phyloP scores from a whole-genome alignment of 2,113 vertebrate species.

The Crotalus helleri region DNA sequence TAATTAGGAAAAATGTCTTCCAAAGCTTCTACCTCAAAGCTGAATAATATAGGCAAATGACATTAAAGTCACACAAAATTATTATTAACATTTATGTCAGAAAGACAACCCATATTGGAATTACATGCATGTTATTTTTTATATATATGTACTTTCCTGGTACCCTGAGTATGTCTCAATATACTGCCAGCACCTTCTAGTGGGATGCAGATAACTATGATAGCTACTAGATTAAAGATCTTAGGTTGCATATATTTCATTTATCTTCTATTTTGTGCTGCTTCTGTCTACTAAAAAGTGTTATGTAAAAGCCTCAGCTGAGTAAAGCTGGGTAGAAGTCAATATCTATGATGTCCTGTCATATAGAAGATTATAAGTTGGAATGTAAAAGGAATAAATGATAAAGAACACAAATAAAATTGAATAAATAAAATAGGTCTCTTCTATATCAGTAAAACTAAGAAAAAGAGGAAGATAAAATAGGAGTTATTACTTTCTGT shows the following conservation, averaged over 20 bases:
- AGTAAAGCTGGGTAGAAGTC: neutral
- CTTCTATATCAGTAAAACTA: neutral
- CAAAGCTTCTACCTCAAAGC: slow-evolving; percentile 21
- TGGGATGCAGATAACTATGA: neutral
- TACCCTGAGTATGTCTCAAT: neutral
- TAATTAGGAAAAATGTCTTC: slow-evolving; percentile 37
- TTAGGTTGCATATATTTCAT: neutral
- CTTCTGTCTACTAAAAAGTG: neutral
- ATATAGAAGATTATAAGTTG: neutral
- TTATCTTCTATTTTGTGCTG: neutral
- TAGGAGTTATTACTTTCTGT: neutral
- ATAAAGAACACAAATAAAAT: neutral
- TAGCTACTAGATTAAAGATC: neutral
- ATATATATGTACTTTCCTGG: neutral
- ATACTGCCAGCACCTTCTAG: neutral
- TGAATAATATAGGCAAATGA: slow-evolving; percentile 30
- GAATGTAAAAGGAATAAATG: neutral
- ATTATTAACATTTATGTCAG: neutral
- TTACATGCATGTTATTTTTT: neutral
- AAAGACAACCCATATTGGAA: slow-evolving; percentile 20
- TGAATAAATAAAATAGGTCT: neutral
- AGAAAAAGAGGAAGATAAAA: neutral
- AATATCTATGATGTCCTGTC: neutral
- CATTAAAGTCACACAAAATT: slow-evolving; percentile 44
- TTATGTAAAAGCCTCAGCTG: neutral